Conservation (phyloP, 2,888 invertebrate species). For the Hemaris fuciformis region DNA sequence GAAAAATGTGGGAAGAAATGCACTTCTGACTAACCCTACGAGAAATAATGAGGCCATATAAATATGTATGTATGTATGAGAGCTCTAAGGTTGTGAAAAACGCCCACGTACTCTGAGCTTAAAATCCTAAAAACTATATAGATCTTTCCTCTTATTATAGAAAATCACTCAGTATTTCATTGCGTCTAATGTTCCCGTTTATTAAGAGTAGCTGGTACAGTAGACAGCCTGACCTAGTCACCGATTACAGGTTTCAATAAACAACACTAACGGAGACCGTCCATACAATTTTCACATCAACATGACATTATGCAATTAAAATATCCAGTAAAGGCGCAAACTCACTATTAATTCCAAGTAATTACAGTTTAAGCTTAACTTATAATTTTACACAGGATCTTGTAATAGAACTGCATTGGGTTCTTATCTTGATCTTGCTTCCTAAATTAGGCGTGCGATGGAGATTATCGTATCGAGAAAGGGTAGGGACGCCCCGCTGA, state of each 20-base stretch:
- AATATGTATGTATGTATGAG: no score
- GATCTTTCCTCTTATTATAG: no score
- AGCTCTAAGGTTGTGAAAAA: no score
- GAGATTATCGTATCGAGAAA: conserved; percentile 54
- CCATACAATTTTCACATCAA: background rate
- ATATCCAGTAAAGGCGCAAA: background rate
- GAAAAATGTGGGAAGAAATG: no score
- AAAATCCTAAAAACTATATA: no score
- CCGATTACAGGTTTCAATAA: background rate
- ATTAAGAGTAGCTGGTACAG: no score
- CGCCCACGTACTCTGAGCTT: no score
- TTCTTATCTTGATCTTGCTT: conserved; percentile 55
- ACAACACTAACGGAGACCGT: background rate
- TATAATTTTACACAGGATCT: background rate
- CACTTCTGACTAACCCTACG: no score
- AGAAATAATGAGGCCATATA: no score
- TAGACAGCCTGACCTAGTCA: background rate
- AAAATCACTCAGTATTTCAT: no score
- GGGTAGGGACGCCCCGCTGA: conserved; percentile 48
- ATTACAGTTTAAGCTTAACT: background rate
- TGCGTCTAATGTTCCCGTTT: no score
- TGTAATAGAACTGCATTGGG: conserved; percentile 1
- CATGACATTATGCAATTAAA: background rate
- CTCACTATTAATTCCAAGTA: background rate
- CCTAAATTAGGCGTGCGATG: conserved; percentile 62